Evolutionary conservation across 2,888 invertebrate genomes (phyloP).

Genomic region (Coenonympha glycerion): DNA sequence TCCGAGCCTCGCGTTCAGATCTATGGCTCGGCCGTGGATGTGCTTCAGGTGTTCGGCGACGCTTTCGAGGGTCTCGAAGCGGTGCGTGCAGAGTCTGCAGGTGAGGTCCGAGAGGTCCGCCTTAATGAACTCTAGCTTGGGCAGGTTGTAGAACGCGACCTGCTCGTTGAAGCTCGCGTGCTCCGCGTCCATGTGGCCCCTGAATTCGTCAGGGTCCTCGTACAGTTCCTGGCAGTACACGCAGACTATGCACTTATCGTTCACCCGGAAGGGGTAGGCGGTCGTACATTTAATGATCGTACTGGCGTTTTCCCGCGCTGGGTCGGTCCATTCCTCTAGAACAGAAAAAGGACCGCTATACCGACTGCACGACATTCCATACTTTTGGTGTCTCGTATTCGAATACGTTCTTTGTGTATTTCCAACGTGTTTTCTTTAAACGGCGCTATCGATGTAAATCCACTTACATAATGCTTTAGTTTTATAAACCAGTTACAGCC

Average conservation of each 20-base stretch:
- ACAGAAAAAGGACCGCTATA: conserved; percentile 48
- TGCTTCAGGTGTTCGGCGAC: conserved; percentile 46
- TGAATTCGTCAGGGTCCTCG: conserved; percentile 53
- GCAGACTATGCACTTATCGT: conserved; percentile 63
- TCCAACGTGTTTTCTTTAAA: conserved; percentile 1
- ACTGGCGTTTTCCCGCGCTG: conserved; percentile 61
- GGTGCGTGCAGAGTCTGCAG: conserved; percentile 47
- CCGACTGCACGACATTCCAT: conserved; percentile 18
- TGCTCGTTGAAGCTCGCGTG: conserved; percentile 52
- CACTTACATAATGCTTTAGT: background rate
- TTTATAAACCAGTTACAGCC: too few relatives aligned
- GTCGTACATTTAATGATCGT: conserved; percentile 58
- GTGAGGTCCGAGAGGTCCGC: conserved; percentile 53
- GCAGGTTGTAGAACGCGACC: conserved; percentile 57
- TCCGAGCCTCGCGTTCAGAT: conserved; percentile 46
- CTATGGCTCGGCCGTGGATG: conserved; percentile 40
- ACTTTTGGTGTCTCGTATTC: background rate
- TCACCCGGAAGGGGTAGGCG: conserved; percentile 64
- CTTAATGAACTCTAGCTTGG: conserved; percentile 61
- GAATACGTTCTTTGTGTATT: conserved; percentile 18
- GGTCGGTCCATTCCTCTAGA: conserved; percentile 61
- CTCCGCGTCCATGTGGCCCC: conserved; percentile 54
- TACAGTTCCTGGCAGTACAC: conserved; percentile 63
- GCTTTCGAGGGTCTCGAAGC: conserved; percentile 39
- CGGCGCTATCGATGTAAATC: background rate